phyloP scores from a whole-genome alignment of 2,888 invertebrate species.

The Drosophila ezoana region DNA sequence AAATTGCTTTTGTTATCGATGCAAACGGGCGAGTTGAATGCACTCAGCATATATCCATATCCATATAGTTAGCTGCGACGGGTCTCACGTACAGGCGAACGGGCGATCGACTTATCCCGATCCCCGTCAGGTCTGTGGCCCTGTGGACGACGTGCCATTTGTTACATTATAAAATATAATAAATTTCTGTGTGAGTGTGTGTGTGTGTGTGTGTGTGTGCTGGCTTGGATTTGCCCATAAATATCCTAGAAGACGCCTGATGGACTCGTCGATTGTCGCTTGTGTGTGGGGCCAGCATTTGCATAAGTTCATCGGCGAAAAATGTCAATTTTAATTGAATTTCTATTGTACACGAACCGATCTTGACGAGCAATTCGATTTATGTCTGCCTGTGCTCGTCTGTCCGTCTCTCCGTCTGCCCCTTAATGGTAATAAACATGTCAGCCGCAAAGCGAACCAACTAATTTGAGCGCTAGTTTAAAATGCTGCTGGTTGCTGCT shows the following conservation, averaged over 20 bases:
- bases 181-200: conserved; percentile 51
- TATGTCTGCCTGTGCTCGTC: conserved; percentile 54
- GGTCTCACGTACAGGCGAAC: conserved; percentile 54
- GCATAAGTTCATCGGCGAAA: conserved; percentile 68
- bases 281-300: conserved; percentile 15
- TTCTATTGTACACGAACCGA: conserved; percentile 63
- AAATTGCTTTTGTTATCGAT: conserved; percentile 80
- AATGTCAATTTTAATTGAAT: conserved; percentile 81
- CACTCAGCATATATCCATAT: conserved; percentile 42
- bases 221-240: conserved; percentile 53
- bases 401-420: conserved; percentile 19
- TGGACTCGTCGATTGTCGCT: conserved; percentile 53
- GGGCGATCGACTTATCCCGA: conserved; percentile 34
- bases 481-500: conserved; percentile 33
- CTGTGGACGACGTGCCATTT: conserved; percentile 60
- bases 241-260: conserved; percentile 60
- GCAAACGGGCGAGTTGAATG: conserved; percentile 62
- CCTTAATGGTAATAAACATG: conserved; percentile 74
- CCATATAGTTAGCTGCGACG: conserved; percentile 17
- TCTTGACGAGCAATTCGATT: conserved; percentile 60
- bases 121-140: neutral
- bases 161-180: conserved; percentile 76
- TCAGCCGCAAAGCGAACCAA: conserved; percentile 56
- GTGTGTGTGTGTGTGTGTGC: neutral
- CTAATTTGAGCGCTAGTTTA: conserved; percentile 65